Percentiles rank a stretch among this genome's conserved stretches.
Evolutionary conservation across 2,113 vertebrate species (phyloP).

Genomic region (Grammomys dolichurus): DNA sequence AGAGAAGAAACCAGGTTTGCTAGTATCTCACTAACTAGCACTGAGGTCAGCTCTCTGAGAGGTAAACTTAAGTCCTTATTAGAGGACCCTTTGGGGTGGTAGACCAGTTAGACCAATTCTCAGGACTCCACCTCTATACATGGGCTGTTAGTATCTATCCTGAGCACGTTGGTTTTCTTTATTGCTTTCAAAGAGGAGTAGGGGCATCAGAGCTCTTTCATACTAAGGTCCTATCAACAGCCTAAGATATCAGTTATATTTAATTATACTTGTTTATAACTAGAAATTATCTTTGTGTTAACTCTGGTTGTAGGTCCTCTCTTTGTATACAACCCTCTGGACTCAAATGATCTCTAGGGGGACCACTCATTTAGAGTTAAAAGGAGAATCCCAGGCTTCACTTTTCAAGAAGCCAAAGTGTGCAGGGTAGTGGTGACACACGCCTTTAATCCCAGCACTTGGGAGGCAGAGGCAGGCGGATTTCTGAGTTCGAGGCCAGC

Average conservation of each 20-base stretch:
- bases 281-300: neutral
- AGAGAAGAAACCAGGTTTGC: neutral
- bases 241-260: neutral
- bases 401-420: neutral
- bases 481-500: too few species aligned
- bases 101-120: neutral
- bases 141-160: neutral
- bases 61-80: neutral
- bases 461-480: too few species aligned
- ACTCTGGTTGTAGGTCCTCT: neutral
- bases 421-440: too few species aligned
- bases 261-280: neutral
- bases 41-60: neutral
- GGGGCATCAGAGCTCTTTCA: neutral
- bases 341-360: neutral
- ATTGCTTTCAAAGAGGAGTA: neutral
- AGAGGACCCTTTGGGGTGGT: neutral
- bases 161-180: neutral
- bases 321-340: neutral
- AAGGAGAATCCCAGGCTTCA: neutral
- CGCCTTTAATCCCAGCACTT: too few species aligned
- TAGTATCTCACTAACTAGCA: neutral
- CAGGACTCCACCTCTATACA: neutral
- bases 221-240: neutral
- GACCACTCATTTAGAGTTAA: neutral